These are phyloP conservation scores for Charina bottae DNA, from an alignment of 2,113 vertebrate species.

Conservation along the genomic window DNA sequence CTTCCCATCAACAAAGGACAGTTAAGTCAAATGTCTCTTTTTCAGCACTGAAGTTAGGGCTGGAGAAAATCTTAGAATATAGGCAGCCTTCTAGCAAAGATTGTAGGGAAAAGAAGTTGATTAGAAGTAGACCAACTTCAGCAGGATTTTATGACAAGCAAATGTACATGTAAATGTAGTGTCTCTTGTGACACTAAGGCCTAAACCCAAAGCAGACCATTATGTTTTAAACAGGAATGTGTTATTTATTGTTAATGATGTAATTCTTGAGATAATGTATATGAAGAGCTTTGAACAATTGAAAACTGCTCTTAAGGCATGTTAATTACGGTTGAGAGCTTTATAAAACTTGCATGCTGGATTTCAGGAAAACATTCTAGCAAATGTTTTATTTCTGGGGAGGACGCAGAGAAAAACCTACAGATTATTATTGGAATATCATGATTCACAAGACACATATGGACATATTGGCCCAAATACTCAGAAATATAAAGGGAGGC, in stretches of 20 bases:
- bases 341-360: neutral
- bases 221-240: neutral
- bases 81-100: neutral
- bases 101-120: neutral
- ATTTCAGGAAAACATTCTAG: neutral
- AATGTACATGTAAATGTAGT: neutral
- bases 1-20: conserved; percentile 53
- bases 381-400: neutral
- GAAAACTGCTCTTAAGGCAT: neutral
- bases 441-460: neutral
- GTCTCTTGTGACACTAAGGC: neutral
- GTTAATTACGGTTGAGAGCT: neutral
- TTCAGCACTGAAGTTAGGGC: neutral
- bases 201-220: neutral
- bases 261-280: neutral
- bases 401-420: neutral
- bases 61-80: neutral
- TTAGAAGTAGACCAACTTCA: neutral
- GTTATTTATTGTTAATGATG: neutral
- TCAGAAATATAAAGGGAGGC: conserved; percentile 17
- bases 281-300: neutral
- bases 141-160: neutral
- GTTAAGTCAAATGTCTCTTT: conserved; percentile 34
- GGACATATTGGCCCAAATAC: conserved; percentile 19
- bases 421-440: neutral